Percentiles rank a stretch among this genome's conserved stretches.
Conservation (phyloP, 2,113 vertebrate genomes). For the Psammodynastes pulverulentus region DNA sequence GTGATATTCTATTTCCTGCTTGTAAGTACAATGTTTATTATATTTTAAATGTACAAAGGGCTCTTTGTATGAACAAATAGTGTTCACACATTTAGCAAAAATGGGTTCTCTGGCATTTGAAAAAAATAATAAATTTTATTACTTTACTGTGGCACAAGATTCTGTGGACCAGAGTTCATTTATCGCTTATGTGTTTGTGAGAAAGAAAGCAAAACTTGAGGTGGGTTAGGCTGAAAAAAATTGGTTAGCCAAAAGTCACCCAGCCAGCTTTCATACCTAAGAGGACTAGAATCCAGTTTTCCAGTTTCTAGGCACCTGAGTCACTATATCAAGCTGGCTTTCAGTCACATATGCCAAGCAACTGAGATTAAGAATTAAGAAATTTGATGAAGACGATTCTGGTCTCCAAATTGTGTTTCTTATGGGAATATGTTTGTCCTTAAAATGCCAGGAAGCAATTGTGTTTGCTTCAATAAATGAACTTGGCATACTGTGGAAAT, state of each 20-base stretch:
- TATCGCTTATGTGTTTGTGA: background rate
- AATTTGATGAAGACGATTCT: background rate
- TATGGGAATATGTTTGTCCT: background rate
- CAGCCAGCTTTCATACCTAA: background rate
- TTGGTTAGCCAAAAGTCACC: background rate
- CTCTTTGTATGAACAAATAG: background rate
- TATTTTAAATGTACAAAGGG: background rate
- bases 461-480: background rate
- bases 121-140: background rate
- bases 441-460: background rate
- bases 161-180: background rate
- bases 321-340: background rate
- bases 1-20: constrained; percentile 5
- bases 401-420: background rate
- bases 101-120: background rate
- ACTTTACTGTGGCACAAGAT: background rate
- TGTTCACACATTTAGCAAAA: background rate
- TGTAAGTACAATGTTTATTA: background rate
- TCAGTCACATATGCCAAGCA: background rate
- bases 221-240: background rate
- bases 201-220: background rate
- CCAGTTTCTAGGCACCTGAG: background rate
- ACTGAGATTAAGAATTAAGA: background rate
- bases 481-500: background rate
- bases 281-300: background rate